These are phyloP conservation scores for Bryconaethiops microstoma DNA, from an alignment of 2,797 vertebrate species.

Conservation along the genomic window DNA sequence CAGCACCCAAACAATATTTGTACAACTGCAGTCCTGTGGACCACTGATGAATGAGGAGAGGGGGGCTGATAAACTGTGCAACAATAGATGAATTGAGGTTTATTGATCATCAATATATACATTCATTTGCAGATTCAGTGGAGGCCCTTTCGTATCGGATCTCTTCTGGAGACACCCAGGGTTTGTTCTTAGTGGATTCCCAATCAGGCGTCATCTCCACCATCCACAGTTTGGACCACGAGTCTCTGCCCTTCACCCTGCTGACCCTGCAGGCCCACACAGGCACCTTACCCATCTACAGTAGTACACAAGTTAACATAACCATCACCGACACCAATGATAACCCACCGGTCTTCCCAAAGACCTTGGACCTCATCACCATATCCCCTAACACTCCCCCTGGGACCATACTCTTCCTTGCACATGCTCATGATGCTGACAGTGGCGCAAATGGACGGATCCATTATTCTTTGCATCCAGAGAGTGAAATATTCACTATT, in stretches of 20 bases:
- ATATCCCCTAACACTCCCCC: slow-evolving; percentile 76
- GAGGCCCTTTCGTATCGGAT: slow-evolving; percentile 84
- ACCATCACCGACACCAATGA: slow-evolving; percentile 87
- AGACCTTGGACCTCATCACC: slow-evolving; percentile 70
- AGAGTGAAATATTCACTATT: slow-evolving; percentile 74
- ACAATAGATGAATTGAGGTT: background rate
- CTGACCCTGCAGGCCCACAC: slow-evolving; percentile 85
- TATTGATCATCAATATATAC: background rate
- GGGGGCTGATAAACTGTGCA: no score
- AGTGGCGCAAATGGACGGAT: slow-evolving; percentile 83
- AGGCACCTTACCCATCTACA: slow-evolving; percentile 72
- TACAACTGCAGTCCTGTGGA: no score
- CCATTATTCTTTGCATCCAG: slow-evolving; percentile 73
- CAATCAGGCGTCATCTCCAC: slow-evolving; percentile 84
- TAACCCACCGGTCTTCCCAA: slow-evolving; percentile 81
- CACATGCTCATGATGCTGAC: slow-evolving; percentile 87
- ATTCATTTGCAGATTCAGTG: slow-evolving; percentile 73
- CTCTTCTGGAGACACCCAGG: slow-evolving; percentile 84
- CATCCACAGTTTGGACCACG: slow-evolving; percentile 81
- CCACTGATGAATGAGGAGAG: no score
- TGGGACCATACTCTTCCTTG: slow-evolving; percentile 86
- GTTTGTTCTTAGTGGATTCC: slow-evolving; percentile 81
- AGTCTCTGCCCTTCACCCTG: slow-evolving; percentile 76
- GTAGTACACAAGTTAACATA: slow-evolving; percentile 87
- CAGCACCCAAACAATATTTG: no score